Evolutionary conservation across 2,797 vertebrate genomes (phyloP), one percentile per base, ranked within the genome.

Genomic region (Pogoniulus pusillus): DNA sequence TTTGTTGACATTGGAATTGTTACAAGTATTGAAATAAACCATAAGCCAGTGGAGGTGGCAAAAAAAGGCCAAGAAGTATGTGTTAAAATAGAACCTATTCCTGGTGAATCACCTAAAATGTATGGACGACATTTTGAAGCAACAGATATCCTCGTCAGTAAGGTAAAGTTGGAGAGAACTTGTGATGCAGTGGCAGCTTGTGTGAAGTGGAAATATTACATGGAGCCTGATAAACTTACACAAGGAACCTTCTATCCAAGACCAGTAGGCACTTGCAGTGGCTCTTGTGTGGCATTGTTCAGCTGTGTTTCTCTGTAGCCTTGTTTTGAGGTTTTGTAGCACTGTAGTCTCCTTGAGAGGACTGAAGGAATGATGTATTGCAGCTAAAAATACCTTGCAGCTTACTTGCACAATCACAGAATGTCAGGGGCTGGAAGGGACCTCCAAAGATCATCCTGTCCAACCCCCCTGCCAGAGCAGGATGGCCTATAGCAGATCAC

Each of bases 11-110:
- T 99, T 74, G 99, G 99, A 85, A 97, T 99, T 76, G 98, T 99
- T 93, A 99, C 99, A 76, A 98, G 99, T 96, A 99, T 99, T 91
- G 99, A 99, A 98, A 97, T 99, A 84, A 99, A 99, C 94, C 99
- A 99, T 85, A 99, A 99, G 89, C 83, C 98, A 2, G 98, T 99
- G 29, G 99, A 99, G 60, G 93, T 91, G 14, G 99, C 99, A 49
- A 99, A 99, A 96, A 99, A 99, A 92, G 99, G 99, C 32, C 99
- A 99, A 96, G 99, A 99, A 97, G 98, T 99, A 57, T 99, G 99
- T 85, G 95, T 99, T 78, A 99, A 99, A 97, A 99, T 99, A 89
- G 99, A 99, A 85, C 98, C 99, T 70, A 99, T 99, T 84, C 99
- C 99, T 5, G 99, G 99, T 24, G 99, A 99, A 95, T 97, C 99